Base-by-base conservation (phyloP, 2,113 vertebrate genomes). In the Cathartes aura region DNA sequence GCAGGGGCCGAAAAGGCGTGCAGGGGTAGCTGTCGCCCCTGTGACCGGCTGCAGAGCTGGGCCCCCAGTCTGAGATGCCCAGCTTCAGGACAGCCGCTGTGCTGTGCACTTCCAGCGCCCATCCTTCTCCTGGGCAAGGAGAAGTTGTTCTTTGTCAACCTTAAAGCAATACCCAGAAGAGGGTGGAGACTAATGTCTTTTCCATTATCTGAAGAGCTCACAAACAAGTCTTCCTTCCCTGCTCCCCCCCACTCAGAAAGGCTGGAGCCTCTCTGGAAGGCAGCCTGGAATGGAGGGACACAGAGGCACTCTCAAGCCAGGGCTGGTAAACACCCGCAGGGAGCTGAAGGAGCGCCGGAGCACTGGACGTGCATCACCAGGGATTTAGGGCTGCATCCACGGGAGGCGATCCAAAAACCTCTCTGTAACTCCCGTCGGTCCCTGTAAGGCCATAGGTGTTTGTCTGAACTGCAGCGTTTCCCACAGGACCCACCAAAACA, bases 311-410 rank as follows among this genome's bases (percentile, higher is more conserved):
- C 59, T 52, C 45, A 58, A 21, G 11, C 15, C 15, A 48, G 8
- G 14, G 15, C 58, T 52, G 27, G 62, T 24, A 32, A 80, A 67
- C 22, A 64, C 27, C 29, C 0, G 0, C 32, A 20, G 40, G 22
- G 32, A 66, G 53, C 52, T 6, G 8, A 43, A 53, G 38, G n/a
- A 89, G 21, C 0, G 0, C 17, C 0, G 2, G 22, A 15, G n/a
- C 38, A 50, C 4, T 1, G 0, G 6, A 32, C 1, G 5, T 29
- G 23, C 50, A 36, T 45, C 60, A 4, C 15, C 0, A 0, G 56
- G 24, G 34, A 71, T 47, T 58, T 71, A 78, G n/a, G 40, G 38
- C 60, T 82, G 32, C 42, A 50, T 14, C 42, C 52, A 67, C 14
- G 15, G 15, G 0, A 82, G 19, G 18, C 4, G 4, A 79, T 48